Evolutionary conservation across 2,888 invertebrate genomes (phyloP), one percentile per base, ranked within the genome.

Genomic region (Agonum fuliginosum): DNA sequence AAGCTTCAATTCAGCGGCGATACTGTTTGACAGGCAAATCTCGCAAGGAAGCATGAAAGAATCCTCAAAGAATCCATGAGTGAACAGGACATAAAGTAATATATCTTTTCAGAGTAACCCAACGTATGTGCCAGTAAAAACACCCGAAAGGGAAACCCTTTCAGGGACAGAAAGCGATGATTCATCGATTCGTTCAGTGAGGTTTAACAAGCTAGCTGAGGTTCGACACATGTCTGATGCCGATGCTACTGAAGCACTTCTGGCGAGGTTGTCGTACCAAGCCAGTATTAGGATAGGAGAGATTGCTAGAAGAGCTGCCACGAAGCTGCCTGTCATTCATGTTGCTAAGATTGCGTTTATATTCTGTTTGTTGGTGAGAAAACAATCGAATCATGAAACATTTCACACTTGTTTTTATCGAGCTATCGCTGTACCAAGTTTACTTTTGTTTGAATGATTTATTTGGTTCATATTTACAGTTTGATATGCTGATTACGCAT

Each of bases 201-300:
- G 97, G 78, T 97, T 97, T 85, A 97, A 94, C 85, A 96, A 96
- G 89, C 89, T 98, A 81, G 95, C 95, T 5, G 95, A 95, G 90
- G 94, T 95, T 72, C 91, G 96, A 0, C 96, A 96, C 81, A 94
- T 96, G 94, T 95, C 95, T 0, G 94, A 95, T 78, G 91, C 91
- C 80, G 94, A 97, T 88, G 98, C 98, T 2, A 95, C 95, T 48
- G 98, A 98, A 84, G 98, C 98, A 6, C 88, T 97, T 79, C 89
- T 97, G 83, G 97, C 98, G 1, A 91, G 98, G 67, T 89, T 98
- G 79, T 97, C 98, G n/a, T 98, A 98, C 89, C 93, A 95, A 80
- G 97, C 97, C 5, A 96, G 95, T 78, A 86, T 97, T 79, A 90
- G 96, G 79, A 96, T 96, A 71, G 92, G 93, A 19, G 95, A 95